These are phyloP conservation scores for Machimus rusticus DNA, from an alignment of 2,888 invertebrate genomes.

Conservation along the genomic window DNA sequence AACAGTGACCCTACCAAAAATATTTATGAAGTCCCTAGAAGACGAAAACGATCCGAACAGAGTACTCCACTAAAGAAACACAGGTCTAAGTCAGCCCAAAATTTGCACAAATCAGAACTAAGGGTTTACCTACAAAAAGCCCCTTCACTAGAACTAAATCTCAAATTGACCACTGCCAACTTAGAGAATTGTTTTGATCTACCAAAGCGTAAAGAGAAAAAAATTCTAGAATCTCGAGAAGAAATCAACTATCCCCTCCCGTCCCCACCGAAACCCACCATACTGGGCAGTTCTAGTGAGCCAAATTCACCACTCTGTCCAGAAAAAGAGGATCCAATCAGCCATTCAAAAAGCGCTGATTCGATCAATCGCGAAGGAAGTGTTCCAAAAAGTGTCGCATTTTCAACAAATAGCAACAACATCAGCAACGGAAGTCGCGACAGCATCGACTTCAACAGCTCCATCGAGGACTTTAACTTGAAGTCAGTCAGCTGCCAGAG, in stretches of 20 bases:
- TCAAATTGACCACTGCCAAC: conserved; percentile 52
- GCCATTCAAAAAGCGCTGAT: neutral
- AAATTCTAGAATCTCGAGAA: neutral
- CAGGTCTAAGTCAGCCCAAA: conserved; percentile 59
- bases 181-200: conserved; percentile 52
- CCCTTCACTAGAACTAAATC: conserved; percentile 56
- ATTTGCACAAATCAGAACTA: conserved; percentile 58
- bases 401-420: conserved; percentile 50
- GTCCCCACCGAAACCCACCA: neutral
- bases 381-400: conserved; percentile 47
- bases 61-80: conserved; percentile 51
- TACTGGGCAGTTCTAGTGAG: conserved; percentile 53
- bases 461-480: conserved; percentile 58
- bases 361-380: conserved; percentile 14
- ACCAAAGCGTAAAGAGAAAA: conserved; percentile 49
- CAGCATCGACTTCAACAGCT: conserved; percentile 54
- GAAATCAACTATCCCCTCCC: neutral
- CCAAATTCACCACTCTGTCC: conserved; percentile 54
- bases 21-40: neutral
- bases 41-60: neutral
- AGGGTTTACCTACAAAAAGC: conserved; percentile 58
- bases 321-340: conserved; percentile 49
- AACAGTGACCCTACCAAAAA: conserved; percentile 28
- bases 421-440: conserved; percentile 53
- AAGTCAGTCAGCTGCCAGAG: conserved; percentile 62